Percentiles rank a stretch among this genome's conserved stretches.
phyloP scores from a whole-genome alignment of 2,113 vertebrate species.

The Mirounga angustirostris region DNA sequence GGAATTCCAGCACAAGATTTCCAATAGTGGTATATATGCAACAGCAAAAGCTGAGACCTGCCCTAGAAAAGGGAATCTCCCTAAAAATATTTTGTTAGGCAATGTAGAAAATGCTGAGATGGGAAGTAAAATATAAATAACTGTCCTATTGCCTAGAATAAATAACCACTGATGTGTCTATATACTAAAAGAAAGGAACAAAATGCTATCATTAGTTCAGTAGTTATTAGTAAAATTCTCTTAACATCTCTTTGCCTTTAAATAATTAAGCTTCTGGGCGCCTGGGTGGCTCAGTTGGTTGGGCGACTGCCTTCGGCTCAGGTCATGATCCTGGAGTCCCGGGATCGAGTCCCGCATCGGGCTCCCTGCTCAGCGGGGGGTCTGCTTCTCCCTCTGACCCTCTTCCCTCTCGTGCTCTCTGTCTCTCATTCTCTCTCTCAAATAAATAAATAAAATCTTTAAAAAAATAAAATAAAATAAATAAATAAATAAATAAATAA shows the following conservation, averaged over 20 bases:
- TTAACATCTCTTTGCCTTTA: not conserved
- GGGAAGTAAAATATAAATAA: not conserved
- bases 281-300: no score
- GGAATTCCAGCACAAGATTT: slow-evolving; percentile 26
- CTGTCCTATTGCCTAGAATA: not conserved
- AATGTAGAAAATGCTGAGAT: slow-evolving; percentile 19
- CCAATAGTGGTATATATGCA: not conserved
- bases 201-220: not conserved
- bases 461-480: no score
- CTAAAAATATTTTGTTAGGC: not conserved
- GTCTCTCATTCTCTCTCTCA: no score
- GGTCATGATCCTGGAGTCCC: no score
- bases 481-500: no score
- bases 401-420: no score
- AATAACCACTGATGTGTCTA: not conserved
- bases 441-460: no score
- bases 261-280: not conserved
- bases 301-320: no score
- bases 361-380: no score
- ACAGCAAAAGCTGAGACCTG: not conserved
- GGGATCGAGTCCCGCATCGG: no score
- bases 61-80: not conserved
- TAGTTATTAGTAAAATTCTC: not conserved
- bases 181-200: not conserved
- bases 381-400: no score